phyloP scores from a whole-genome alignment of 2,797 vertebrate species.

The Neopelma chrysocephalum region DNA sequence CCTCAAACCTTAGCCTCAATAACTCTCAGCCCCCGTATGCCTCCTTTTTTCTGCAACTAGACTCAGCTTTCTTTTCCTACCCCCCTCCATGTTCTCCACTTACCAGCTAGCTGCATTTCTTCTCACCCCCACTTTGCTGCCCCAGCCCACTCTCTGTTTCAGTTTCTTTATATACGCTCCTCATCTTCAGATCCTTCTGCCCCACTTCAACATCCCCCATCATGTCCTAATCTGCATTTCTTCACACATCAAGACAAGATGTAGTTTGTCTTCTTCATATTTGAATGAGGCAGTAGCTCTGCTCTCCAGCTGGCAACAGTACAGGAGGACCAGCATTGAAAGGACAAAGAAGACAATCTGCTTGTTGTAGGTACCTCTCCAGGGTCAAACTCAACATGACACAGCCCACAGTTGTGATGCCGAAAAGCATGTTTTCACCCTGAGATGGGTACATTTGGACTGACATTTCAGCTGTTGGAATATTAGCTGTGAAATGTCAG shows the following conservation, averaged over 20 bases:
- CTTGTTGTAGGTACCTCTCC: not conserved
- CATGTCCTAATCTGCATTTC: slow-evolving; percentile 3
- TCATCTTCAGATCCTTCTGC: not conserved
- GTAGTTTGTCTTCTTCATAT: not conserved
- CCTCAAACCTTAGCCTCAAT: not conserved
- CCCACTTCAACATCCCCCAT: not conserved
- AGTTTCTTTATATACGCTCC: slow-evolving; percentile 34
- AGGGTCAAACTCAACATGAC: not conserved
- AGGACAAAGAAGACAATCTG: not conserved
- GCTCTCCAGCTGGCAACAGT: not conserved
- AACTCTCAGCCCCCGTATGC: not conserved
- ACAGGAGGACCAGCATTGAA: not conserved
- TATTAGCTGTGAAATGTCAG: not conserved
- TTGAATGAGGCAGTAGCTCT: not conserved
- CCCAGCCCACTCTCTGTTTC: not conserved
- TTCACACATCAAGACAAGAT: not conserved
- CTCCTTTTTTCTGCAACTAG: not conserved
- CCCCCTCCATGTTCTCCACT: not conserved
- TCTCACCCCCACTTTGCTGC: not conserved
- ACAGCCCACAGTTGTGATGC: not conserved
- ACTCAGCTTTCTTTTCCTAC: not conserved
- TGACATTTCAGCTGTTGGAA: not conserved
- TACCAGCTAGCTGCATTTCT: not conserved
- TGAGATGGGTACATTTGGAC: not conserved
- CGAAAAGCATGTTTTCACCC: not conserved